Evolutionary conservation across 2,888 invertebrate species (phyloP).

Genomic region (Tetragnatha montana): DNA sequence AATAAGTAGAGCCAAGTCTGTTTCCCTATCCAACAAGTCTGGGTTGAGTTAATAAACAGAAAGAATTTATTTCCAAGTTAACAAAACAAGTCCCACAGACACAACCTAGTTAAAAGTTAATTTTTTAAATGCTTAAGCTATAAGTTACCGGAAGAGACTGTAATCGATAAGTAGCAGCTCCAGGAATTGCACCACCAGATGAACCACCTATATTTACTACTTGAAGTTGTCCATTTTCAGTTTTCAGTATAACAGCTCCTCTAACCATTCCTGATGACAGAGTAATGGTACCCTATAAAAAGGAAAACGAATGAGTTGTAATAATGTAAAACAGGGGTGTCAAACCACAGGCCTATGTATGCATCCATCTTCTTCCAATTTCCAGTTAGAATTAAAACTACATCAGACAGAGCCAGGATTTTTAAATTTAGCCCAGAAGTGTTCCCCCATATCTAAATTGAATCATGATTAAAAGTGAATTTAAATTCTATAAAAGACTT

Average conservation of each 20-base stretch:
- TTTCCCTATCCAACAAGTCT: too few relatives aligned
- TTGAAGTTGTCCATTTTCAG: slow-evolving; percentile 97
- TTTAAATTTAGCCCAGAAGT: too few relatives aligned
- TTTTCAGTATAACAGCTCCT: slow-evolving; percentile 93
- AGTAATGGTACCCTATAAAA: slow-evolving; percentile 79
- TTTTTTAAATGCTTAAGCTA: too few relatives aligned
- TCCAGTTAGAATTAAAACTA: background rate
- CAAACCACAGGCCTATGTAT: background rate
- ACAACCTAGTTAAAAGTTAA: too few relatives aligned
- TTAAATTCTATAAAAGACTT: too few relatives aligned
- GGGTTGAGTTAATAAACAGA: too few relatives aligned
- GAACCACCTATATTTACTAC: slow-evolving; percentile 86
- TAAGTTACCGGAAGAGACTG: slow-evolving; percentile 83
- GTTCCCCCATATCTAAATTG: background rate
- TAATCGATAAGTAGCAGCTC: slow-evolving; percentile 85
- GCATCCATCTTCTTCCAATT: too few relatives aligned
- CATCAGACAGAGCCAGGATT: too few relatives aligned
- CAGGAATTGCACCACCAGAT: slow-evolving; percentile 47
- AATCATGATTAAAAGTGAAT: background rate
- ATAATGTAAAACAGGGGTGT: background rate
- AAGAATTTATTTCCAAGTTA: too few relatives aligned
- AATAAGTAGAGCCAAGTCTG: too few relatives aligned
- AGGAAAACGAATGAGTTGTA: background rate
- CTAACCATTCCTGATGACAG: slow-evolving; percentile 89
- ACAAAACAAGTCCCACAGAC: too few relatives aligned